Evolutionary conservation across 2,797 vertebrate genomes (phyloP).

Genomic region (Petrocephalus schoutedeni): DNA sequence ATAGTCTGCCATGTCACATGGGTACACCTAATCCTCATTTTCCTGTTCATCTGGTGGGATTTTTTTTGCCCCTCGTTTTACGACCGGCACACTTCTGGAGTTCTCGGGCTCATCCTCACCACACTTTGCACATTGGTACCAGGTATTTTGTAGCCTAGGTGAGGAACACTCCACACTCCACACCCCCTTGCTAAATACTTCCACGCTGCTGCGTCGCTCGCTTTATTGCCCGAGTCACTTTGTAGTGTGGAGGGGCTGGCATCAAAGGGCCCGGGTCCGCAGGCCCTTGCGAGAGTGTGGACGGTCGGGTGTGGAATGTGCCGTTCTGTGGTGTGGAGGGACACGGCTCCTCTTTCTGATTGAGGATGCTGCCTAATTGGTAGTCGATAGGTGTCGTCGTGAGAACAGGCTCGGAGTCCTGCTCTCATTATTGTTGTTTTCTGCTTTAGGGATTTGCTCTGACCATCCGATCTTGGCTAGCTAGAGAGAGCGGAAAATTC

Average conservation of each 20-base stretch:
- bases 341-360: slow-evolving; percentile 17
- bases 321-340: slow-evolving; percentile 21
- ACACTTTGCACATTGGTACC: slow-evolving; percentile 19
- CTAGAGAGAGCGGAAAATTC: not conserved
- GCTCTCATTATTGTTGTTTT: slow-evolving; percentile 30
- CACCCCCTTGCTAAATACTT: not conserved
- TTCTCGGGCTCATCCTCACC: not conserved
- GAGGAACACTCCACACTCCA: slow-evolving; percentile 29
- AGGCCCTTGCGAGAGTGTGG: not conserved
- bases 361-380: slow-evolving; percentile 17
- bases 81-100: not conserved
- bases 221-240: not conserved
- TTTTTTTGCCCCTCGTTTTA: not conserved
- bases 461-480: not conserved
- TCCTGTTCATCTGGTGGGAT: not conserved
- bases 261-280: slow-evolving; percentile 10
- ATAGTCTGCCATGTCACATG: not conserved
- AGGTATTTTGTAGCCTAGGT: not conserved
- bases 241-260: not conserved
- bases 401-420: slow-evolving; percentile 26
- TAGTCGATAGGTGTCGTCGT: slow-evolving; percentile 28
- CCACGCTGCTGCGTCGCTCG: not conserved
- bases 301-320: slow-evolving; percentile 33
- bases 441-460: not conserved
- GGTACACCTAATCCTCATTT: not conserved